Evolutionary conservation across 1,140 invertebrate genomes (phyloP), one percentile per base, ranked within the genome.

Genomic region (Trichomalopsis sarcophagae): DNA sequence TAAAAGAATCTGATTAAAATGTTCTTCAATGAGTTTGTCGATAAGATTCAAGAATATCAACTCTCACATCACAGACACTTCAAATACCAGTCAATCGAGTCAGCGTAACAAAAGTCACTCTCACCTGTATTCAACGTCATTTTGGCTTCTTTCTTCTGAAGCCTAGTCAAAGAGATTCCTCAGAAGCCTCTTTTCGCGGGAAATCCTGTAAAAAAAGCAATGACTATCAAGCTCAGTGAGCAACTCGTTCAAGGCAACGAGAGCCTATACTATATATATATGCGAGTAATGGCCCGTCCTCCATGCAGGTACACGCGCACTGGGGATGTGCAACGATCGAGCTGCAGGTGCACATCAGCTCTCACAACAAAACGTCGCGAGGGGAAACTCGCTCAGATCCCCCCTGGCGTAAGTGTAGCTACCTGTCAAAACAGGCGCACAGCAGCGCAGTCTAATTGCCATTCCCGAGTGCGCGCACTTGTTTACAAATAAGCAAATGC

Each of bases 91-190:
- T 44, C 7, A 44, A 40, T 40, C 40, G 40, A 44, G 7, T 44
- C 40, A 44, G 40, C 13, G 17, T 55, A 55, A 55, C 14, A 21
- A 17, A 55, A 55, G 14, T 62, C 21, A 21, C 21, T 75, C 30
- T 87, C 87, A 92, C 91, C 91, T 90, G 90, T 87, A 79, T 89
- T 91, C 27, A 92, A 87, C 78, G 91, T 89, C 91, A 92, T 91
- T 73, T 87, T 91, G 88, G 27, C 81, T 68, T 17, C n/a, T 23
- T 50, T 69, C 33, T 33, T 27, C 76, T 40, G 55, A 80, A 44
- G 10, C 50, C 79, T 76, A 81, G 27, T 69, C 50, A 77, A 85
- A 82, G 68, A 82, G 80, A 81, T 69, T 69, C 69, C 76, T 80
- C 71, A 83, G 23, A 33, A 78, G 1, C 2, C 27, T 79, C 81